Evolutionary conservation across 2,113 vertebrate species (phyloP), one percentile per base, ranked within the genome.

Genomic region (Phyllopteryx taeniolatus): DNA sequence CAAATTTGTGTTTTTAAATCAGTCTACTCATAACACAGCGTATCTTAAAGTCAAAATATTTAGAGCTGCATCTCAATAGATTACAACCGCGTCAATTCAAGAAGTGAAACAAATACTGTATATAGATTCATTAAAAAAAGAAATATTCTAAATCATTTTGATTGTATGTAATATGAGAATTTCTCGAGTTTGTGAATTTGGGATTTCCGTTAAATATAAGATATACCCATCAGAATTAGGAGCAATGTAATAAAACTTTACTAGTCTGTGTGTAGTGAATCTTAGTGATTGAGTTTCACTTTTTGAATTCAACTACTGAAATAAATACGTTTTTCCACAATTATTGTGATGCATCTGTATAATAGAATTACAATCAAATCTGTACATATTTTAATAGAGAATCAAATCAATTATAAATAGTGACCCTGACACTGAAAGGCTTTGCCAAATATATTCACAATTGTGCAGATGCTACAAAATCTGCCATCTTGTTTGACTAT

Each of bases 301-400:
- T 35, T 35, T n/a, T 61, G 13, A 61, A 61, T 8, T 35, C 17
- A 60, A 33, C 13, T 5, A 31, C 8, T 5, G 4, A 60, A 31
- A 27, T 27, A 57, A 57, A 14, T 31, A 14, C 12, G 13, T 59
- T 33, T 47, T 57, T 13, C 59, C 31, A 33, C 20, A 8, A 56
- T 61, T 17, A 35, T 35, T 8, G 27, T 35, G 31, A 61, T 61
- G 31, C 5, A 33, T 31, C 31, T 17, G 27, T 61, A 66, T 47
- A 47, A 13, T 27, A 44, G 9, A 65, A 44, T 65, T 65, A 74
- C 68, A 83, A 83, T 71, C 20, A 82, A 71, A 70, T 76, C 39
- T 83, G 78, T 43, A 78, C 73, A 88, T 47, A 69, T 73, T 67
- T 69, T 39, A 60, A 49, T 22, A 72, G 19, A 78, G 68, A 77